phyloP scores from a whole-genome alignment of 2,113 vertebrate species.

The Crotalus horridus region DNA sequence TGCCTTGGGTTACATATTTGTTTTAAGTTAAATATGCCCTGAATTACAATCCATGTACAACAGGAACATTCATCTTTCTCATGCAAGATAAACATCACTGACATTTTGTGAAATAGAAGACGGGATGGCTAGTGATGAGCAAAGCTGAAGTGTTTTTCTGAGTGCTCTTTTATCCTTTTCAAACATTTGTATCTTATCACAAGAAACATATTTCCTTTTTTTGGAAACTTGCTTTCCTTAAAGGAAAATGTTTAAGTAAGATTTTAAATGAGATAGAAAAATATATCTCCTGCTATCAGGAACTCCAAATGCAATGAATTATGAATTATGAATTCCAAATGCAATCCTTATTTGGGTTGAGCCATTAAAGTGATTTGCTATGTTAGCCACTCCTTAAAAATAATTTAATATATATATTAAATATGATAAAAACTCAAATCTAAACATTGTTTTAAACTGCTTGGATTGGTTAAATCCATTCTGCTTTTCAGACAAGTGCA shows the following conservation, averaged over 20 bases:
- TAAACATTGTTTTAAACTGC: constrained; percentile 47
- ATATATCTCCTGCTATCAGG: constrained; percentile 56
- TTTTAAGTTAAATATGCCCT: constrained; percentile 67
- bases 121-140: constrained; percentile 79
- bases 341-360: background rate
- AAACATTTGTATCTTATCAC: constrained; percentile 82
- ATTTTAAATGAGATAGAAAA: constrained; percentile 68
- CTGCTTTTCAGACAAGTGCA: background rate
- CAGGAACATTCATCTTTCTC: constrained; percentile 48
- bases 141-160: constrained; percentile 83
- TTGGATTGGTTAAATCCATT: constrained; percentile 45
- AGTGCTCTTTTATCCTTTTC: constrained; percentile 71
- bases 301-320: background rate
- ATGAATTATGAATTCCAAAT: background rate
- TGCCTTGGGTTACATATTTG: constrained; percentile 64
- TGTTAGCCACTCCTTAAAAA: constrained; percentile 38
- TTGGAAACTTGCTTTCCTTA: background rate
- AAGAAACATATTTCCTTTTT: constrained; percentile 74
- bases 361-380: background rate
- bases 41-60: constrained; percentile 57
- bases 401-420: constrained; percentile 50
- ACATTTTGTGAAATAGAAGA: constrained; percentile 74
- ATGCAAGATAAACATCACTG: constrained; percentile 74
- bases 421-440: constrained; percentile 45
- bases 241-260: constrained; percentile 53